These are phyloP conservation scores for Hypomecis atomaria DNA, from an alignment of 2,888 invertebrate species.

Conservation along the genomic window DNA sequence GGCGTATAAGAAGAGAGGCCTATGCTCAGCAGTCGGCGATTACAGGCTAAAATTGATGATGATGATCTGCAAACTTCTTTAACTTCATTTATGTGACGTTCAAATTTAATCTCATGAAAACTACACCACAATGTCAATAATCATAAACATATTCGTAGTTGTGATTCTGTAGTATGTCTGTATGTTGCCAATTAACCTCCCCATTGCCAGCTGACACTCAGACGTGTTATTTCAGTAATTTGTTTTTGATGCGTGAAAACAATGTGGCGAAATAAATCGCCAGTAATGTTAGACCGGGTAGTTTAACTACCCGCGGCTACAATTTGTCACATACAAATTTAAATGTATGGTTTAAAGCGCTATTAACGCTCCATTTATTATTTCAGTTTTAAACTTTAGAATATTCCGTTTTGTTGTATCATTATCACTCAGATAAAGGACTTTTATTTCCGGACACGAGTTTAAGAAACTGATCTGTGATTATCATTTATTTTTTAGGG, in stretches of 20 bases:
- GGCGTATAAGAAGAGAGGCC: no score
- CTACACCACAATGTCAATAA: no score
- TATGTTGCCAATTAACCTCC: slow-evolving; percentile 5
- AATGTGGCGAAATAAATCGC: slow-evolving; percentile 3
- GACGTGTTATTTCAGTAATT: slow-evolving; percentile 27
- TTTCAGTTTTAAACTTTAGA: neutral
- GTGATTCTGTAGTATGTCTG: neutral
- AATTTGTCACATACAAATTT: neutral
- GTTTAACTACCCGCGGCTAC: neutral
- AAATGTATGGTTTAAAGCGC: neutral
- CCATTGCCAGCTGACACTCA: slow-evolving; percentile 20
- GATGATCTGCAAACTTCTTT: no score
- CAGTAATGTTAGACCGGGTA: slow-evolving; percentile 2
- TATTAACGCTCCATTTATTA: neutral
- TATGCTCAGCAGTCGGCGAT: no score
- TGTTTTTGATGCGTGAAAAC: slow-evolving; percentile 20
- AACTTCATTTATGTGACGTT: no score
- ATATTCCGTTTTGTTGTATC: no score
- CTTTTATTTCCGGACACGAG: no score
- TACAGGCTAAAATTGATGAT: no score
- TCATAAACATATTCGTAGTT: neutral
- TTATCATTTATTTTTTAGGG: no score
- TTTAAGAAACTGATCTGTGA: no score
- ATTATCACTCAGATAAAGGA: no score
- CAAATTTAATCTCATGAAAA: no score